phyloP scores from a whole-genome alignment of 2,888 invertebrate genomes.

The Balanococcus diminutus region DNA sequence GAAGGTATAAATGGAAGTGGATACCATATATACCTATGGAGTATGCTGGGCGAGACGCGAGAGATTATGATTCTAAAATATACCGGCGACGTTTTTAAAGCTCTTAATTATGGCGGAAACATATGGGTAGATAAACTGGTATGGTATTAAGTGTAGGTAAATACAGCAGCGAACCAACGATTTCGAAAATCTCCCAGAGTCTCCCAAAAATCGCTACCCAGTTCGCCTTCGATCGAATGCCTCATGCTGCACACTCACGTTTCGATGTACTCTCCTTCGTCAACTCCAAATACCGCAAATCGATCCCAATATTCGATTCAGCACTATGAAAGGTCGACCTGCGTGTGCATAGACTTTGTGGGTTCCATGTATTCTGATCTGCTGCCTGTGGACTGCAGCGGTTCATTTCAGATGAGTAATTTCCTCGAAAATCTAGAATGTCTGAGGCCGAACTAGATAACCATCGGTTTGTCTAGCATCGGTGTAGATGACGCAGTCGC shows the following conservation, averaged over 20 bases:
- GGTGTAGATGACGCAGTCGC: not conserved
- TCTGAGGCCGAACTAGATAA: not conserved
- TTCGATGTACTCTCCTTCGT: not conserved
- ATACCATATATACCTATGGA: not conserved
- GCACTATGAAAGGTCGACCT: not conserved
- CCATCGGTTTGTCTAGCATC: not conserved
- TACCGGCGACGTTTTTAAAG: not conserved
- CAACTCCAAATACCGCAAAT: not conserved
- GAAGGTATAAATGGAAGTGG: slow-evolving; percentile 37
- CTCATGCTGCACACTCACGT: not conserved
- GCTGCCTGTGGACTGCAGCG: not conserved
- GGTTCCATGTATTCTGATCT: not conserved
- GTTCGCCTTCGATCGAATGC: not conserved
- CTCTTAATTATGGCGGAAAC: slow-evolving; percentile 14
- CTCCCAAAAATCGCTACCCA: too few species aligned
- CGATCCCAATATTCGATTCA: not conserved
- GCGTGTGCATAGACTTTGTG: too few species aligned
- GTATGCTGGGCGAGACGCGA: not conserved
- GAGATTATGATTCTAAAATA: not conserved
- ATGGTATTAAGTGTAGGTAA: too few species aligned
- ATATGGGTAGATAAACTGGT: not conserved
- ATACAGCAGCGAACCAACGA: too few species aligned
- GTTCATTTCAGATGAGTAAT: slow-evolving; percentile 8
- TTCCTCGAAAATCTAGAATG: slow-evolving; percentile 30
- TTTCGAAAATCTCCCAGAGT: not conserved